phyloP scores from a whole-genome alignment of 2,797 vertebrate species.

The Psittacula derbiana region DNA sequence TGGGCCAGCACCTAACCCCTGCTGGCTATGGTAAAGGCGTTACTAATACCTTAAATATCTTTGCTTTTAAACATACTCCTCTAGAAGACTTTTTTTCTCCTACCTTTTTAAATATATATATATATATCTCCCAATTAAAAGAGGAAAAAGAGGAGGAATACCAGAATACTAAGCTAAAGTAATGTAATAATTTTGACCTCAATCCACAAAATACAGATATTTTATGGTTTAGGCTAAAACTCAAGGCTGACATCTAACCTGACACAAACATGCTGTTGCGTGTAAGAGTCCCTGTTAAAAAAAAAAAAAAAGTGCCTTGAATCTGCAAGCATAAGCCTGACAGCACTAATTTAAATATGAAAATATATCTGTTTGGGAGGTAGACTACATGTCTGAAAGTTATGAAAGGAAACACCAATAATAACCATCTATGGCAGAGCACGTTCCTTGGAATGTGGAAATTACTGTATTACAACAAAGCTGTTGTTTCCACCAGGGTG shows the following conservation, averaged over 20 bases:
- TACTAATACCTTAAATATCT: neutral
- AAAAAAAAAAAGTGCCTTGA: neutral
- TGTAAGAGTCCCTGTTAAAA: neutral
- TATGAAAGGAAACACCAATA: conserved; percentile 46
- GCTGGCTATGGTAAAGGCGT: rapidly evolving
- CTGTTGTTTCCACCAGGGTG: conserved; percentile 43
- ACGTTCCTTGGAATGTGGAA: conserved; percentile 58
- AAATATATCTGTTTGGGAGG: conserved; percentile 29
- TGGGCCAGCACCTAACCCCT: neutral
- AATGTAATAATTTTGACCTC: conserved; percentile 25
- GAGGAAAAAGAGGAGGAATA: neutral
- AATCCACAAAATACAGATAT: conserved; percentile 40
- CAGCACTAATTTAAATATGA: conserved; percentile 42
- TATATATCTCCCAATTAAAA: neutral
- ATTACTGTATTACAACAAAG: conserved; percentile 61
- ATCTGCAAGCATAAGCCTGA: conserved; percentile 50
- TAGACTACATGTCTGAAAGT: conserved; percentile 46
- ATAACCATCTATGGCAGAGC: conserved; percentile 34
- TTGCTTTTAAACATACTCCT: neutral
- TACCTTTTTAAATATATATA: neutral
- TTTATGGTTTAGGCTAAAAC: conserved; percentile 49
- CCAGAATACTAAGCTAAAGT: conserved; percentile 1
- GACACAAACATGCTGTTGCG: neutral
- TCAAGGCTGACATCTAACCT: conserved; percentile 21
- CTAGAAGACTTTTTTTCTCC: neutral